A percentile compares a stretch with the other conserved stretches of the same genome.
Conservation (phyloP, 2,797 vertebrate species). For the Agapornis canus region DNA sequence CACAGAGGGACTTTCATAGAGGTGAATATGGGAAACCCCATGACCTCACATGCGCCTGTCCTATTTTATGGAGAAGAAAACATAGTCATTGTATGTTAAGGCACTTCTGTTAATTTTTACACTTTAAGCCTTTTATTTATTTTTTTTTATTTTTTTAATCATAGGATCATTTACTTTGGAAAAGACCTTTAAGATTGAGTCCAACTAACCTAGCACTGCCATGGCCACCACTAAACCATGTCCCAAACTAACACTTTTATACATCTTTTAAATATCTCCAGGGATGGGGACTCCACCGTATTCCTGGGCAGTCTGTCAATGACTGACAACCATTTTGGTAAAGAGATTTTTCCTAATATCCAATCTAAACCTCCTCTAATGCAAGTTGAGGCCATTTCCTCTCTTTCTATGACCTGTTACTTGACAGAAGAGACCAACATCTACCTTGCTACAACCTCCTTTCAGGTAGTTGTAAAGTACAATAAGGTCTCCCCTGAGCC, state of each 20-base stretch:
- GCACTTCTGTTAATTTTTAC: neutral
- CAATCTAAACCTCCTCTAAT: neutral
- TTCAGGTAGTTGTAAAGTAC: neutral
- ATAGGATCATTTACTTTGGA: neutral
- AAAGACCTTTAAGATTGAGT: neutral
- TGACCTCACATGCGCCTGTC: fast-evolving
- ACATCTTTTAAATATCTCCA: neutral
- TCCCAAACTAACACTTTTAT: neutral
- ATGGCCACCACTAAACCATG: neutral
- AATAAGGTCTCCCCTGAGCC: neutral
- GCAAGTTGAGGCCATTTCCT: neutral
- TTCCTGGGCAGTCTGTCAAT: neutral
- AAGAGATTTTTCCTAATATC: neutral
- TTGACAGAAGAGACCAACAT: neutral
- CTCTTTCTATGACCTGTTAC: neutral
- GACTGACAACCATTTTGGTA: neutral
- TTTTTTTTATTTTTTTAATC: neutral
- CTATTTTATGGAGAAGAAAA: neutral
- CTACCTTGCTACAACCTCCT: neutral
- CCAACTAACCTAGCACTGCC: neutral
- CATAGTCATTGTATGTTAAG: neutral
- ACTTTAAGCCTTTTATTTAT: neutral
- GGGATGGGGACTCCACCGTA: neutral
- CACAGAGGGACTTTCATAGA: neutral
- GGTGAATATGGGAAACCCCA: neutral